Evolutionary conservation across 2,888 invertebrate species (phyloP).

Genomic region (Calliopum simillimum): DNA sequence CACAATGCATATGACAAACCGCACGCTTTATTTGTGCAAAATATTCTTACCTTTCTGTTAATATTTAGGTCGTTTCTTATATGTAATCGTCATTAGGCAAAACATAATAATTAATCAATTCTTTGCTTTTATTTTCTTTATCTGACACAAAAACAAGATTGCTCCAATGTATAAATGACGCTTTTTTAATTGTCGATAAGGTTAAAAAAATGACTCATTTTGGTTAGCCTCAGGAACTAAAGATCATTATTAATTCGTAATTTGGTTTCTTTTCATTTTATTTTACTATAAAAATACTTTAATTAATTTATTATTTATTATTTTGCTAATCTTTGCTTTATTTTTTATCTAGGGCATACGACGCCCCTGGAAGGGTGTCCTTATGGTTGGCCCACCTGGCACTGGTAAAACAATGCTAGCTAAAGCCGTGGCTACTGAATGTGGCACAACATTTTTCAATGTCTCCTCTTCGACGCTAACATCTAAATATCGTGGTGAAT

Average conservation of each 20-base stretch:
- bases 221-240: not conserved
- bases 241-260: not conserved
- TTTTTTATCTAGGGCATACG: constrained; percentile 79
- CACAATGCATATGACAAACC: not conserved
- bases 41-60: not conserved
- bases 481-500: constrained; percentile 99
- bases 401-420: constrained; percentile 97
- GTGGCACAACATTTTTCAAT: constrained; percentile 97
- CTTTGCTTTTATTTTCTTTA: constrained; percentile 26
- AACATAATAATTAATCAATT: constrained; percentile 11
- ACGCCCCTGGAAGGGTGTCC: constrained; percentile 95
- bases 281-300: not conserved
- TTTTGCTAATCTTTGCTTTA: constrained; percentile 17
- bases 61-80: not conserved
- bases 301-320: not conserved
- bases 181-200: not conserved
- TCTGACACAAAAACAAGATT: constrained; percentile 25
- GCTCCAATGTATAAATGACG: constrained; percentile 1
- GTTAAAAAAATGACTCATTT: not conserved
- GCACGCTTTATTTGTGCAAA: not conserved
- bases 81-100: not conserved
- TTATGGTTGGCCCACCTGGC: constrained; percentile 91
- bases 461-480: constrained; percentile 97
- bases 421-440: constrained; percentile 98
- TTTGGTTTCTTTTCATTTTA: not conserved